These are phyloP conservation scores for Acrobasis consociella DNA, from an alignment of 2,888 invertebrate species.

Conservation along the genomic window DNA sequence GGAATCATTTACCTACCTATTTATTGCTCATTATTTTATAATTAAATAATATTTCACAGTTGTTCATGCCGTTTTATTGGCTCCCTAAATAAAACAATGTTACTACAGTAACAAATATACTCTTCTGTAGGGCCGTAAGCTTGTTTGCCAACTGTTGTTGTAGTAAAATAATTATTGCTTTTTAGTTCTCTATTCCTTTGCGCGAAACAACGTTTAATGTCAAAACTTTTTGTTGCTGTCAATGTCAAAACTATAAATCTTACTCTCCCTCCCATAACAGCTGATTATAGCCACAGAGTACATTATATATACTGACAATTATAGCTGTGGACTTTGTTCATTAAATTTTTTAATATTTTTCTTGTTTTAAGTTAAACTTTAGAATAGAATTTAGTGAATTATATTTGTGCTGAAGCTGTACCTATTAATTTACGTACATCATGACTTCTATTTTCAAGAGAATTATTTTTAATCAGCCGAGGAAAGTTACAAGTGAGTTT, in stretches of 20 bases:
- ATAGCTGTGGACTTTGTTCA: constrained; percentile 10
- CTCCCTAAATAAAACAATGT: background rate
- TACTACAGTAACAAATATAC: too few species aligned
- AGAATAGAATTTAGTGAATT: background rate
- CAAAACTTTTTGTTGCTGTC: background rate
- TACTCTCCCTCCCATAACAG: constrained; percentile 3
- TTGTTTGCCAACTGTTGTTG: too few species aligned
- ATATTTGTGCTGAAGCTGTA: background rate
- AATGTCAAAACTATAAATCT: constrained; percentile 11
- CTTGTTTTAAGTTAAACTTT: background rate
- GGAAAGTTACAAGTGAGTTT: constrained; percentile 23
- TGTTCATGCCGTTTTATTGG: background rate
- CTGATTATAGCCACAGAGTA: too few species aligned
- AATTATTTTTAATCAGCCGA: constrained; percentile 23
- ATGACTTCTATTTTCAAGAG: constrained; percentile 25
- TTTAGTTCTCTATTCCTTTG: too few species aligned
- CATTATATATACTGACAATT: too few species aligned
- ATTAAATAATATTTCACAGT: background rate
- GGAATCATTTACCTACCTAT: background rate
- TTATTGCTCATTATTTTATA: constrained; percentile 4
- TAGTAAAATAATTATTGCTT: too few species aligned
- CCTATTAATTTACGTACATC: background rate
- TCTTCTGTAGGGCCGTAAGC: too few species aligned
- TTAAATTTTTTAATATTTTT: constrained; percentile 10
- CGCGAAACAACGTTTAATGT: too few species aligned